Evolutionary conservation across 2,888 invertebrate species (phyloP).

Genomic region (Drosophila mercatorum): DNA sequence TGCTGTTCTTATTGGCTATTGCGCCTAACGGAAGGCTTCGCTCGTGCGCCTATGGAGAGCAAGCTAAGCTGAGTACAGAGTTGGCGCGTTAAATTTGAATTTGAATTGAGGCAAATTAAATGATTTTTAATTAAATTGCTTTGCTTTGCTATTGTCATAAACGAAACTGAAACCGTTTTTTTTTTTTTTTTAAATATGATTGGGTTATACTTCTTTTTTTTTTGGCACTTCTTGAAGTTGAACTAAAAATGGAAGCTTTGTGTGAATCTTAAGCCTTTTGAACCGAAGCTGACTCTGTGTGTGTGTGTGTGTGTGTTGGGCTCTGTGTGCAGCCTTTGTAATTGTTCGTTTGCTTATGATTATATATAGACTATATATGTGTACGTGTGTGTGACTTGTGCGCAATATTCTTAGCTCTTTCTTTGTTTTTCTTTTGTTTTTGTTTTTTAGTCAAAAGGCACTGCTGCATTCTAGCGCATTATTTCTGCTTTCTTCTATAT

Average conservation of each 20-base stretch:
- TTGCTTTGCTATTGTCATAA: not conserved
- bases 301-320: no score
- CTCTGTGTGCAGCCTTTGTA: not conserved
- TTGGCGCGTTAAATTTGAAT: not conserved
- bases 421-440: constrained; percentile 12
- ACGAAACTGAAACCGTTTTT: constrained; percentile 6
- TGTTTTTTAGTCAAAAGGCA: constrained; percentile 39
- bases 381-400: constrained; percentile 2
- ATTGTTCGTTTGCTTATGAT: not conserved
- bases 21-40: constrained; percentile 8
- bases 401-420: constrained; percentile 14
- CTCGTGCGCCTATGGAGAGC: constrained; percentile 1
- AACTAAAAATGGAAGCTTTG: not conserved
- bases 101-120: not conserved
- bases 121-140: not conserved
- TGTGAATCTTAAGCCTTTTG: not conserved
- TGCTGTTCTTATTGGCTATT: constrained; percentile 8
- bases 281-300: not conserved
- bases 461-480: constrained; percentile 50
- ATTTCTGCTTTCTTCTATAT: not conserved
- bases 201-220: not conserved
- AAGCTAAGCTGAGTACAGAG: not conserved
- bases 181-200: not conserved
- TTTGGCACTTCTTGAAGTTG: constrained; percentile 5
- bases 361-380: not conserved